Conservation (phyloP, 2,888 invertebrate species). For the Chrysolina haemoptera region DNA sequence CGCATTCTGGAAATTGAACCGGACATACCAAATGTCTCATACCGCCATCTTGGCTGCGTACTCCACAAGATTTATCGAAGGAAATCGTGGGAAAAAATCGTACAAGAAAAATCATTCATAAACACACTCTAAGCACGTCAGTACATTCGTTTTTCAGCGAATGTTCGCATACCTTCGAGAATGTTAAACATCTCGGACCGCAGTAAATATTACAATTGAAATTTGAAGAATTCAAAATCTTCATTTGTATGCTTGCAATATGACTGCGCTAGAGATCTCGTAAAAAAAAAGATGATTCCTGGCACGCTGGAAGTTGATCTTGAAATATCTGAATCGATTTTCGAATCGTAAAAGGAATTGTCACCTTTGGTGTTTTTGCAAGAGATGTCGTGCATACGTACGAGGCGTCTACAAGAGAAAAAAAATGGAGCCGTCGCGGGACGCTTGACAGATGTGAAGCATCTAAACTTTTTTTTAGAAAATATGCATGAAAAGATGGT, state of each 20-base stretch:
- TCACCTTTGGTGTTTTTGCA: not conserved
- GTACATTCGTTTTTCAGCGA: conserved; percentile 3
- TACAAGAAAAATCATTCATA: not conserved
- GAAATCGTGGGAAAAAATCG: not conserved
- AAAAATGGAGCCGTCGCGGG: too few relatives aligned
- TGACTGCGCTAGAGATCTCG: not conserved
- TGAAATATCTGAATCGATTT: conserved; percentile 21
- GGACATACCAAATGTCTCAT: not conserved
- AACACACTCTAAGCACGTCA: conserved; percentile 1
- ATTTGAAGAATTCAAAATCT: conserved; percentile 17
- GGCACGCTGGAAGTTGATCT: not conserved
- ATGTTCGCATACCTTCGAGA: not conserved
- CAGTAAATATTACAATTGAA: conserved; percentile 2
- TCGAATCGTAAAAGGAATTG: not conserved
- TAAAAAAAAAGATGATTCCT: not conserved
- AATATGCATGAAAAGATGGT: too few relatives aligned
- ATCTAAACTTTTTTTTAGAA: too few relatives aligned
- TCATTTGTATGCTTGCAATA: conserved; percentile 19
- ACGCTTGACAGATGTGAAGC: too few relatives aligned
- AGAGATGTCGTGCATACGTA: not conserved
- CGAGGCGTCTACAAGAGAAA: too few relatives aligned
- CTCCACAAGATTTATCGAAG: not conserved
- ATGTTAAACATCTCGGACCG: conserved; percentile 2
- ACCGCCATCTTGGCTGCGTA: not conserved
- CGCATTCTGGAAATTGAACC: not conserved